Evolutionary conservation across 2,888 invertebrate genomes (phyloP).

Genomic region (Seira musarum): DNA sequence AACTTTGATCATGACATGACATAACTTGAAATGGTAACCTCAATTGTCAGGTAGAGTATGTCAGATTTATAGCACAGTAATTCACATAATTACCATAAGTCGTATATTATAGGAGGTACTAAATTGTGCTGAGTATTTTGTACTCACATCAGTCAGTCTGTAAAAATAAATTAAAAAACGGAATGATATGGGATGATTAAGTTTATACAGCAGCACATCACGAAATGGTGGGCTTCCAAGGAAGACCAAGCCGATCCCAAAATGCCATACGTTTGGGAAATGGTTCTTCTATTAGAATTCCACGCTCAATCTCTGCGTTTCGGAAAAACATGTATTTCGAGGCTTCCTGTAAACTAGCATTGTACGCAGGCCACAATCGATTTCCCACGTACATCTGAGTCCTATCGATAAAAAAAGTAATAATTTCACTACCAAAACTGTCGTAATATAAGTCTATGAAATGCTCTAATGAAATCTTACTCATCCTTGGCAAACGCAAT

Average conservation of each 20-base stretch:
- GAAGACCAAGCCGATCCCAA: slow-evolving; percentile 60
- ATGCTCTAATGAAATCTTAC: slow-evolving; percentile 32
- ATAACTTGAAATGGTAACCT: no score
- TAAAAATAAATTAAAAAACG: no score
- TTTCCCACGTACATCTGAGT: slow-evolving; percentile 36
- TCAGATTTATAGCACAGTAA: no score
- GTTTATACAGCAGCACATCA: no score
- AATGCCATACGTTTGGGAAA: slow-evolving; percentile 62
- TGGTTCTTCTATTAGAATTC: slow-evolving; percentile 55
- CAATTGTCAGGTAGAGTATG: no score
- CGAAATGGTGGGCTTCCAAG: no score
- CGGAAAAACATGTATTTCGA: slow-evolving; percentile 59
- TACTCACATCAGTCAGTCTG: no score
- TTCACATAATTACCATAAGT: slow-evolving; percentile 2
- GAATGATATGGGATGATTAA: no score
- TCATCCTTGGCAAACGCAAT: slow-evolving; percentile 59
- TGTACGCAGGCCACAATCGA: slow-evolving; percentile 40
- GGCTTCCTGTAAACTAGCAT: not conserved
- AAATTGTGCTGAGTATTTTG: no score
- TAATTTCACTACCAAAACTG: not conserved
- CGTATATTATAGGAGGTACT: no score
- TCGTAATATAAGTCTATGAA: not conserved
- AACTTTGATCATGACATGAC: no score
- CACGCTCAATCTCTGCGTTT: slow-evolving; percentile 21
- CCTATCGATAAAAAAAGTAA: slow-evolving; percentile 15